phyloP scores from a whole-genome alignment of 2,888 invertebrate species.

The Lasioglossum lativentre region DNA sequence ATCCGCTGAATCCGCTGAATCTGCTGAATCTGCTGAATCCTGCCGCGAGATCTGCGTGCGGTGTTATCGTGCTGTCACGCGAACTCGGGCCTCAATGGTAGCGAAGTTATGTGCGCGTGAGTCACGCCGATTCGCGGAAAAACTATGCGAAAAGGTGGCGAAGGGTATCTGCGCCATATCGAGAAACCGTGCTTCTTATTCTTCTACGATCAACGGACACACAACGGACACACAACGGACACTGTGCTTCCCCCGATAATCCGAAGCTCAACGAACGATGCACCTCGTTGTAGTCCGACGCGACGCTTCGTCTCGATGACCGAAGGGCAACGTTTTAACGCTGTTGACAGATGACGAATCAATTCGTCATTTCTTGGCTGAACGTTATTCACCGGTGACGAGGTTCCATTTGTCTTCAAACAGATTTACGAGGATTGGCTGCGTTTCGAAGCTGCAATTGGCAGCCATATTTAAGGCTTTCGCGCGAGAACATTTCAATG shows the following conservation, averaged over 20 bases:
- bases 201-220: not conserved
- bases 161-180: not conserved
- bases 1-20: constrained; percentile 19
- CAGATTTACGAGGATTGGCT: not conserved
- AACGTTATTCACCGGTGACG: not conserved
- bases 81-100: not conserved
- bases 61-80: not conserved
- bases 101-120: not conserved
- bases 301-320: not conserved
- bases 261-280: not conserved
- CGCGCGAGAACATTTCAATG: not conserved
- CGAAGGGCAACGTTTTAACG: not conserved
- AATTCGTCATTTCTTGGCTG: not conserved
- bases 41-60: not conserved
- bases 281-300: not conserved
- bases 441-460: no score
- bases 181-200: not conserved
- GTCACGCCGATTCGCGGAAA: not conserved
- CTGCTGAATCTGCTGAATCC: not conserved
- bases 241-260: not conserved
- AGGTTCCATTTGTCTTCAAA: not conserved
- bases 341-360: constrained; percentile 5
- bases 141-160: not conserved
- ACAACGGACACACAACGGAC: no score
- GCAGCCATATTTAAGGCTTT: not conserved